Base-by-base conservation (phyloP, 2,797 vertebrate genomes). In the Sus cebifrons region DNA sequence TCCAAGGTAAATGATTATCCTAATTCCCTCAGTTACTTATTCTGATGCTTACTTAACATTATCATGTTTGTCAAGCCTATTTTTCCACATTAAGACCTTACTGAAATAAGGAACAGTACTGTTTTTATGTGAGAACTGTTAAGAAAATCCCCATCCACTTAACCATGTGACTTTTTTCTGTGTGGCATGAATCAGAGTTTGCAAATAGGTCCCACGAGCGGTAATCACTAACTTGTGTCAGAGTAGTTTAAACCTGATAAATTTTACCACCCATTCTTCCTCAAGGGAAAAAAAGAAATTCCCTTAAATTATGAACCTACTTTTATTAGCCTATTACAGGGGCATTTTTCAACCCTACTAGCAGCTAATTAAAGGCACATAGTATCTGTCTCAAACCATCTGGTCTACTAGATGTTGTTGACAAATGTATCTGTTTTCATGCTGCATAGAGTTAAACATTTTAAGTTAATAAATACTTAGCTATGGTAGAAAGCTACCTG, bases 301-400 rank as follows among this genome's bases (percentile, higher is more conserved):
- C 17, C 58, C 86, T 95, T 94, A 78, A 96, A 96, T 87, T 91
- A 44, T 95, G 97, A 95, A 91, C 83, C 82, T 94, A 86, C 68
- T 93, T 97, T 96, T 93, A 97, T 89, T 89, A 93, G 93, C 58
- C 77, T 89, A 88, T 88, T 94, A 89, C 91, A 13, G 17, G 91
- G 78, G 44, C 36, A 97, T 95, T 96, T 94, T 94, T 91, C 86
- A 96, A 83, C 23, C 23, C 36, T 65, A 86, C 77, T 29, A 97
- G 36, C 68, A 94, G 93, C 73, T 96, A 91, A 96, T 97, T 96
- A 95, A 96, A 95, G 81, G 64, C 93, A 86, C 44, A 29, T 5
- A n/a, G 65, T 86, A 25, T 94, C 83, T 88, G 23, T 93, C 85
- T 79, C 52, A 94, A 96, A 88, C 91, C 94, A 93, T 94, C 84